A percentile compares a stretch with the other conserved stretches of the same genome.
Conservation (phyloP, 2,113 vertebrate species). For the Mesocricetus auratus region DNA sequence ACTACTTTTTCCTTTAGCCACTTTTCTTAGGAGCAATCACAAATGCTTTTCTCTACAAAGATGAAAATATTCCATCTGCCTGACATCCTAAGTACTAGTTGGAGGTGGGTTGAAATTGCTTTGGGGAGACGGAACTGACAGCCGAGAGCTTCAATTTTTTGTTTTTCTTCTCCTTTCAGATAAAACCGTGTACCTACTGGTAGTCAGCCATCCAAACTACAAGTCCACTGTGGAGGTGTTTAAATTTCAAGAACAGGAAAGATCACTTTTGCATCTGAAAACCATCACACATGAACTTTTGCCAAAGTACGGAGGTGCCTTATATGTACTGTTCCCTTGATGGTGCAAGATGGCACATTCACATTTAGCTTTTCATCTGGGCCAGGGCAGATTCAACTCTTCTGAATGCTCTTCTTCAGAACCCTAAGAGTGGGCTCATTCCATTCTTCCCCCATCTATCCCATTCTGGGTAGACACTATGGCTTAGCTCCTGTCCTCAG, state of each 20-base stretch:
- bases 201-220: conserved; percentile 94
- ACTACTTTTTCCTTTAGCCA: conserved; percentile 55
- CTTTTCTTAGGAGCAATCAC: conserved; percentile 63
- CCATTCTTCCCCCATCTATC: not conserved
- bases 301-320: conserved; percentile 86
- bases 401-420: conserved; percentile 2
- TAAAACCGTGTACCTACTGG: conserved; percentile 91
- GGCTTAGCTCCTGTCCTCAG: no score
- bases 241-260: conserved; percentile 90
- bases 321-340: not conserved
- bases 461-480: not conserved
- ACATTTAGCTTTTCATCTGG: not conserved
- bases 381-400: not conserved
- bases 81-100: conserved; percentile 72
- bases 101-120: conserved; percentile 73
- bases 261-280: conserved; percentile 91
- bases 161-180: conserved; percentile 87
- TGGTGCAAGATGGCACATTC: not conserved
- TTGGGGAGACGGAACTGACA: conserved; percentile 65
- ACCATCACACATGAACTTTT: conserved; percentile 93
- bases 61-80: conserved; percentile 75
- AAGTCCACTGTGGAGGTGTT: conserved; percentile 93
- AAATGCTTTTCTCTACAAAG: conserved; percentile 58
- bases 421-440: not conserved
- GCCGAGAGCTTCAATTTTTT: conserved; percentile 62